Evolutionary conservation across 2,888 invertebrate species (phyloP).

Genomic region (Drosophila quasianomalipes): DNA sequence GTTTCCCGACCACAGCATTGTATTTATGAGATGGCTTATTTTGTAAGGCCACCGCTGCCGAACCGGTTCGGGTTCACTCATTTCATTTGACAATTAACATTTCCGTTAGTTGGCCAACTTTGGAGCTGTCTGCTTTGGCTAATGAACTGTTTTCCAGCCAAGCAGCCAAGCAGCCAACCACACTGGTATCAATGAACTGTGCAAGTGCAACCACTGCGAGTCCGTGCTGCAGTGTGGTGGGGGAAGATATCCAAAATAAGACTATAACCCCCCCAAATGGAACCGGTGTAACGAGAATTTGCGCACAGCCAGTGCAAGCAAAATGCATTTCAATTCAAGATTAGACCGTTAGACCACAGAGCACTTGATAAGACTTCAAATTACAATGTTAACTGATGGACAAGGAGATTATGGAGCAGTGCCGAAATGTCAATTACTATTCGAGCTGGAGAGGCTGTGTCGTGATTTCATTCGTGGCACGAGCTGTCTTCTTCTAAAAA

Average conservation of each 20-base stretch:
- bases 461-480: not conserved
- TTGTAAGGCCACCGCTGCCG: conserved; percentile 63
- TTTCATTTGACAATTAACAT: conserved; percentile 80
- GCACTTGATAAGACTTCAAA: conserved; percentile 23
- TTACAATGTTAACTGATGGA: not conserved
- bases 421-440: not conserved
- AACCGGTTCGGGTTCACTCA: conserved; percentile 69
- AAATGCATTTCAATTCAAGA: conserved; percentile 34
- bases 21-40: conserved; percentile 78
- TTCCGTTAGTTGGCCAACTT: conserved; percentile 82
- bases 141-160: conserved; percentile 67
- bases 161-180: conserved; percentile 9
- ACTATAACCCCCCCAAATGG: conserved; percentile 20
- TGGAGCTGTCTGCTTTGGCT: conserved; percentile 77
- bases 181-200: conserved; percentile 68
- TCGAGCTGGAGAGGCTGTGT: not conserved
- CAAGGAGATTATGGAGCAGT: not conserved
- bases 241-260: conserved; percentile 17
- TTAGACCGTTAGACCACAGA: conserved; percentile 17
- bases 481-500: not conserved
- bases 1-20: conserved; percentile 54
- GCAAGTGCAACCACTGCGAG: conserved; percentile 37
- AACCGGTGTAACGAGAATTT: conserved; percentile 70
- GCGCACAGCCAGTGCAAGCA: conserved; percentile 2
- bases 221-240: not conserved